Conservation (phyloP, 2,113 vertebrate species). For the Cisticola juncidis region DNA sequence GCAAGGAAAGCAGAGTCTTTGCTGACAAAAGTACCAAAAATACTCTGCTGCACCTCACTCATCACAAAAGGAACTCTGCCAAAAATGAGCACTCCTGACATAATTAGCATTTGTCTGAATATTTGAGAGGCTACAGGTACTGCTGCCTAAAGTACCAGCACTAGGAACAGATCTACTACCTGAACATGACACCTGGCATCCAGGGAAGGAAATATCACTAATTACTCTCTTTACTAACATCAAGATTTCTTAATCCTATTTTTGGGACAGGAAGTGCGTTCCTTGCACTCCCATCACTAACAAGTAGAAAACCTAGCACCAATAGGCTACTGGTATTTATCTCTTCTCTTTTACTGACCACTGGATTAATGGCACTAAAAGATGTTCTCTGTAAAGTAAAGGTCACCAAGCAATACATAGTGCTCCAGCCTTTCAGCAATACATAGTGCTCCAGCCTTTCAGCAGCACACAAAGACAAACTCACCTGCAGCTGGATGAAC, state of each 20-base stretch:
- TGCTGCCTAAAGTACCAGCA: not conserved
- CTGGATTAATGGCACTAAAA: not conserved
- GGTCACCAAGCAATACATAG: not conserved
- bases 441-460: not conserved
- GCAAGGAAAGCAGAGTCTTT: not conserved
- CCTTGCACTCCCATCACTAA: not conserved
- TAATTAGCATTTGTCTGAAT: not conserved
- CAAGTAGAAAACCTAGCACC: not conserved
- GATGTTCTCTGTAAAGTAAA: not conserved
- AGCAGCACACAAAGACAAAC: not conserved
- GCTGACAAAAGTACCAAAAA: not conserved
- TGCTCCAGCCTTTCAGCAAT: not conserved
- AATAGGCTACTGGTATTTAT: not conserved
- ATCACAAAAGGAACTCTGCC: not conserved
- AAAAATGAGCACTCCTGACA: not conserved
- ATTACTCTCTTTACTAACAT: not conserved
- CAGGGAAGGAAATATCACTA: not conserved
- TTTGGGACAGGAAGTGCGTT: not conserved
- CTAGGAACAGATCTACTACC: not conserved
- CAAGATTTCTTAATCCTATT: not conserved
- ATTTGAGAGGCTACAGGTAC: not conserved
- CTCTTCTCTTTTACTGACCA: not conserved
- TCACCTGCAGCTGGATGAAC: slow-evolving; percentile 91
- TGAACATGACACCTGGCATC: not conserved
- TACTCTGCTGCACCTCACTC: not conserved